Conservation (phyloP, 2,797 vertebrate species). For the Euthynnus affinis region DNA sequence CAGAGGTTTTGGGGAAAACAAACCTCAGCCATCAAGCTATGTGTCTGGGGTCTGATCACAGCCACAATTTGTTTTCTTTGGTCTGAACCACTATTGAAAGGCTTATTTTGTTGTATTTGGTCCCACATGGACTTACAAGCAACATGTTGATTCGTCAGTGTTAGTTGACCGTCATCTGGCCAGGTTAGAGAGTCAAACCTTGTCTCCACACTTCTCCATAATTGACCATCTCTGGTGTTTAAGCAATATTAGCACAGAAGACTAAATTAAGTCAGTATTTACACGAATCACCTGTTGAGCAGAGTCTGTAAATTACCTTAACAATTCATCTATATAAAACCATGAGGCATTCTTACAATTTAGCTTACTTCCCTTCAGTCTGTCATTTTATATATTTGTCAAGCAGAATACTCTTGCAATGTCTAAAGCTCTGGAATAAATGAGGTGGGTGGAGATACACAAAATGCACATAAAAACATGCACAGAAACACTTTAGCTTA, state of each 20-base stretch:
- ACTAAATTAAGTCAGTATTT: not conserved
- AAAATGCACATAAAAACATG: too few species aligned
- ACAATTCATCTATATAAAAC: not conserved
- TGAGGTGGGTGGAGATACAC: too few species aligned
- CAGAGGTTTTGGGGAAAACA: conserved; percentile 67
- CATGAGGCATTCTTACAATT: not conserved
- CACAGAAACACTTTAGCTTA: too few species aligned
- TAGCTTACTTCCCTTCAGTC: not conserved
- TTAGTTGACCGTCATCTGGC: conserved; percentile 1
- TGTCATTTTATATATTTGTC: not conserved
- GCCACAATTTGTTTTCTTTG: conserved; percentile 39
- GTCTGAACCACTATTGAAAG: conserved; percentile 6
- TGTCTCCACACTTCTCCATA: conserved; percentile 1
- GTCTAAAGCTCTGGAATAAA: too few species aligned
- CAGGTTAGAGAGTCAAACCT: conserved; percentile 28
- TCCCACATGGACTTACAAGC: conserved; percentile 7
- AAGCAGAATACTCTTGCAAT: not conserved
- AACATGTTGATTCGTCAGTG: conserved; percentile 12
- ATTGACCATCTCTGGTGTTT: conserved; percentile 1
- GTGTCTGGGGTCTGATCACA: conserved; percentile 41
- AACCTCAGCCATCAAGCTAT: conserved; percentile 53
- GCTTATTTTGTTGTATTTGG: conserved; percentile 14
- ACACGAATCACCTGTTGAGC: not conserved
- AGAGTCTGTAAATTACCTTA: not conserved
- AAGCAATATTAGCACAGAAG: not conserved